Evolutionary conservation across 2,797 vertebrate genomes (phyloP), one percentile per base, ranked within the genome.

Genomic region (Cyclopterus lumpus): DNA sequence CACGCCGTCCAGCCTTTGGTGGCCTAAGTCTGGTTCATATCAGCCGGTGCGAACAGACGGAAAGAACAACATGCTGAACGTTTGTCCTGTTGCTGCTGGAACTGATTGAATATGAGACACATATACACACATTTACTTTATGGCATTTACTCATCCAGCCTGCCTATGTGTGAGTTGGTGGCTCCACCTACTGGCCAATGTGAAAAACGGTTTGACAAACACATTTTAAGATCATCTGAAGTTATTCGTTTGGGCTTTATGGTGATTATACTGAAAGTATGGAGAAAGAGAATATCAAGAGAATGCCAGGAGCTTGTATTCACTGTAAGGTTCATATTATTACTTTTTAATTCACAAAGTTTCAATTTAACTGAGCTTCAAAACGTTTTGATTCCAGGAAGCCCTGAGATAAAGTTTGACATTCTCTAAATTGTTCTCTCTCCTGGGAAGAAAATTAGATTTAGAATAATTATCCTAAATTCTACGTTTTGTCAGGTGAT

Each of bases 161-260:
- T 48, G 20, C 3, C 6, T 22, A 8, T 70, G 36, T 53, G 15
- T 67, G 40, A 59, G 55, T 69, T 49, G 72, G 55, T 67, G 48
- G 69, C 58, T 12, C 82, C 80, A 70, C 38, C 80, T 86, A 61
- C 30, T 79, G 80, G 73, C 64, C 40, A 26, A 22, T 54, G 7
- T 28, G 57, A 32, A 53, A 9, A 57, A 61, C 4, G 3, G 1
- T 16, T 40, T 12, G 0, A 48, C 8, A 18, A 20, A 46, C 44
- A 1, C 3, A 46, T 3, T 22, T 12, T 26, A 36, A 36, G 1
- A 12, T 60, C 20, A 42, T 22, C 4, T 44, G 14, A 38, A 38
- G 10, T 26, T 20, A 49, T 30, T 6, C 18, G 20, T 55, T 66
- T 18, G 5, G 3, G 15, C 4, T 16, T 48, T 36, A 4, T 8